Evolutionary conservation across 2,888 invertebrate species (phyloP).

Genomic region (Catonia carolina): DNA sequence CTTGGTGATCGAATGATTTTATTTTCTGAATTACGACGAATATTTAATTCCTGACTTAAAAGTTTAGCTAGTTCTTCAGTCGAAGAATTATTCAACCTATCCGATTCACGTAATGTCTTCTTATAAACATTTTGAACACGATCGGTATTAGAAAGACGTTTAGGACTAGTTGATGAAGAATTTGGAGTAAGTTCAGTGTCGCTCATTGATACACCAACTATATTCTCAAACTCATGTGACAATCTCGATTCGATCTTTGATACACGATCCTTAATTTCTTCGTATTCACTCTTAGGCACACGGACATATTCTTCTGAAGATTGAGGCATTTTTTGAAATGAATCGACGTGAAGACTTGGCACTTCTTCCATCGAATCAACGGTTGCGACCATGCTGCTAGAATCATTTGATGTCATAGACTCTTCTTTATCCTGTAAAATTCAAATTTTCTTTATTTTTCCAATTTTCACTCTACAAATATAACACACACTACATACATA

Average conservation of each 20-base stretch:
- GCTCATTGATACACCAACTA: conserved; percentile 36
- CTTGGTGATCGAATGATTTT: conserved; percentile 72
- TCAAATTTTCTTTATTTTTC: too few species aligned
- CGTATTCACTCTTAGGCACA: conserved; percentile 67
- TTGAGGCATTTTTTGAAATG: not conserved
- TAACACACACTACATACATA: too few species aligned
- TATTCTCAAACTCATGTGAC: conserved; percentile 56
- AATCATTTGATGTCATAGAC: conserved; percentile 9
- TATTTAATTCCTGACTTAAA: conserved; percentile 65
- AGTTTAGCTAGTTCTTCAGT: conserved; percentile 65
- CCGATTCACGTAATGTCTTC: conserved; percentile 63
- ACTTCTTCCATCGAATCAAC: not conserved
- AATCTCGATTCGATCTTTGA: conserved; percentile 64
- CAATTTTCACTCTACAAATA: too few species aligned
- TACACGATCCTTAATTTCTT: conserved; percentile 68
- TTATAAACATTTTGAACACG: conserved; percentile 63
- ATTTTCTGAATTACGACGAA: conserved; percentile 59
- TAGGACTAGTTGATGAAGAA: not conserved
- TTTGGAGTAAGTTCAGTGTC: conserved; percentile 35
- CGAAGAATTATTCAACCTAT: conserved; percentile 54
- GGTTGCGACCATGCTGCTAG: conserved; percentile 9
- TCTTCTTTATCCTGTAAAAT: conserved; percentile 9
- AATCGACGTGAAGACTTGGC: not conserved
- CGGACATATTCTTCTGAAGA: conserved; percentile 56
- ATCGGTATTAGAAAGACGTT: conserved; percentile 4